These are phyloP conservation scores for Trematocara stigmaticum DNA, from an alignment of 2,113 vertebrate species.

Conservation along the genomic window DNA sequence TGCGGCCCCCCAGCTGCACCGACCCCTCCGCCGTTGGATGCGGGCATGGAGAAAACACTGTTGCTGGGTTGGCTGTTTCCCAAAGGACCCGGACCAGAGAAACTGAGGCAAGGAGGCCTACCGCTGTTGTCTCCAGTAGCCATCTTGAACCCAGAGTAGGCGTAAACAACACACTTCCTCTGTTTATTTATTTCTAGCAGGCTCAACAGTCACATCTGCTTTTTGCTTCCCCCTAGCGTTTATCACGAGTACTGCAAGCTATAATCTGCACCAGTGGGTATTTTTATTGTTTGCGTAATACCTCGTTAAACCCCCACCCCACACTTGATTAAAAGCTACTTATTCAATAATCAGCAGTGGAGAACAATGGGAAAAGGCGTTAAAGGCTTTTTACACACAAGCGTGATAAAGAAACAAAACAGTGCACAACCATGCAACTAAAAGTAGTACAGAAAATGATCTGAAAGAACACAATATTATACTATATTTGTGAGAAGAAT, in stretches of 20 bases:
- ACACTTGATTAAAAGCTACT: neutral
- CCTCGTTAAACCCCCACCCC: neutral
- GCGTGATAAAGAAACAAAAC: neutral
- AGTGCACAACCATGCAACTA: neutral
- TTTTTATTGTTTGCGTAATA: neutral
- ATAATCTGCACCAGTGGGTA: neutral
- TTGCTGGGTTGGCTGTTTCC: constrained; percentile 76
- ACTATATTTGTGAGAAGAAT: neutral
- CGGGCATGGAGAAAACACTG: constrained; percentile 71
- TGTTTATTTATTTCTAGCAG: neutral
- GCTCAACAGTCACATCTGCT: neutral
- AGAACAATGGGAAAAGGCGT: neutral
- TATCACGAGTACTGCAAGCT: neutral
- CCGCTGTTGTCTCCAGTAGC: constrained; percentile 84
- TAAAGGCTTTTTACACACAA: neutral
- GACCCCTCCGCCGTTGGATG: constrained; percentile 66
- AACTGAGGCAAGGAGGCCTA: constrained; percentile 76
- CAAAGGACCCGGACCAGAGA: constrained; percentile 69
- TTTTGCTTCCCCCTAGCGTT: neutral
- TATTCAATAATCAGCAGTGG: neutral
- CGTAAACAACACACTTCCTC: constrained; percentile 65
- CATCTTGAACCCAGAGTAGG: constrained; percentile 78
- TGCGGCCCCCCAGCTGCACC: constrained; percentile 55
- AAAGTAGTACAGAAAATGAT: neutral
- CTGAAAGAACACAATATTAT: neutral